Percentiles rank a stretch among this genome's conserved stretches.
These are phyloP conservation scores for Eudyptes chrysolophus DNA, from an alignment of 2,113 vertebrate genomes.

Conservation along the genomic window DNA sequence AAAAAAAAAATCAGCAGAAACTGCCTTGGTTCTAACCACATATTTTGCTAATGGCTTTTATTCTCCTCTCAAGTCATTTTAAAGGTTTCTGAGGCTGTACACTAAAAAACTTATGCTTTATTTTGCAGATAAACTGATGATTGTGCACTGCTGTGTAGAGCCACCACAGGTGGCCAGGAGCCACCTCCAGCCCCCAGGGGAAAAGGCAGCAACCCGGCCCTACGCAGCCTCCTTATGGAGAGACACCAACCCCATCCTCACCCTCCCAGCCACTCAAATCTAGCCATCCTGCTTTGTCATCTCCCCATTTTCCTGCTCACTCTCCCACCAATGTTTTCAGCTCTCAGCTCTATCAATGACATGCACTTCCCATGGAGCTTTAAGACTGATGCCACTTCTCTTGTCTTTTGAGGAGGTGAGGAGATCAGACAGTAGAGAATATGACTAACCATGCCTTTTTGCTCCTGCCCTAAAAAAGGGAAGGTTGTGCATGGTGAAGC, in stretches of 20 bases:
- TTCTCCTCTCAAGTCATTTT: neutral
- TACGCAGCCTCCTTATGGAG: neutral
- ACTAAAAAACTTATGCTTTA: neutral
- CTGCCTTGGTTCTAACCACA: neutral
- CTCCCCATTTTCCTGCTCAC: neutral
- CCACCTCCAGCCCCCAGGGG: neutral
- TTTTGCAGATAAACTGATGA: neutral
- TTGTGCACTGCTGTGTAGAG: neutral
- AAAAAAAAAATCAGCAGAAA: neutral
- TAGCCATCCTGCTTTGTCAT: accelerated
- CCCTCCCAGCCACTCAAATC: neutral
- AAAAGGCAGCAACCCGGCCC: neutral
- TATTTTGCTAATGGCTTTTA: conserved; percentile 32
- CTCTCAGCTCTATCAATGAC: neutral
- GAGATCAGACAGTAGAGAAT: neutral
- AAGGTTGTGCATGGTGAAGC: neutral
- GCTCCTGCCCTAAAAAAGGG: neutral
- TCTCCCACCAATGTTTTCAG: neutral
- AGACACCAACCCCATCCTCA: neutral
- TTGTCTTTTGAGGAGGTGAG: neutral
- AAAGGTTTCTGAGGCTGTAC: neutral
- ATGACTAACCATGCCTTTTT: neutral
- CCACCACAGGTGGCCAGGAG: neutral
- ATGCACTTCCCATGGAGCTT: neutral
- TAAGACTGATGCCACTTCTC: neutral